A percentile compares a stretch with the other conserved stretches of the same genome.
Evolutionary conservation across 2,797 vertebrate genomes (phyloP).

Genomic region (Artibeus jamaicensis): DNA sequence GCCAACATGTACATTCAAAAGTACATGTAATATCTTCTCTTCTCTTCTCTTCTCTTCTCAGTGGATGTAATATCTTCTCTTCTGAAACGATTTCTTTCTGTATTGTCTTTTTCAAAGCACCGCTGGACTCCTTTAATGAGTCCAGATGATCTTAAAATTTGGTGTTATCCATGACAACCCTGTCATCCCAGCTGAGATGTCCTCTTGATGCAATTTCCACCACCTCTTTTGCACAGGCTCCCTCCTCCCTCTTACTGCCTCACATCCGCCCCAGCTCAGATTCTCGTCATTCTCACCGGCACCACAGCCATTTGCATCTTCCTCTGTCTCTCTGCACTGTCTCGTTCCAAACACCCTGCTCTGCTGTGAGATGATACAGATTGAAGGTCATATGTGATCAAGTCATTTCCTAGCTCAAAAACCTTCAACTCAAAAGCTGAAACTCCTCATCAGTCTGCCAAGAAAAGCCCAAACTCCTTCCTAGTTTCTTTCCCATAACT

Average conservation of each 20-base stretch:
- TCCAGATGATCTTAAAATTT: background rate
- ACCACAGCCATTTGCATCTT: background rate
- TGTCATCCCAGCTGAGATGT: background rate
- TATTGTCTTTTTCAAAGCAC: background rate
- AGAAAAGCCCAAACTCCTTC: background rate
- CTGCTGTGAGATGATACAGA: background rate
- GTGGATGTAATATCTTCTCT: background rate
- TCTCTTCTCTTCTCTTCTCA: background rate
- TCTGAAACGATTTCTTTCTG: background rate
- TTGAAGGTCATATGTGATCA: background rate
- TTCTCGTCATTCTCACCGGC: background rate
- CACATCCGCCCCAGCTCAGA: background rate
- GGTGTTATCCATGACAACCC: background rate
- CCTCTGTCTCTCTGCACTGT: background rate
- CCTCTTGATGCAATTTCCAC: background rate
- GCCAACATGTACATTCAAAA: background rate
- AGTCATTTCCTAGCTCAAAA: background rate
- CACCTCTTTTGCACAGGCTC: background rate
- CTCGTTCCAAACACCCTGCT: background rate
- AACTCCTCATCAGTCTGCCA: background rate
- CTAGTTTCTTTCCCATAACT: background rate
- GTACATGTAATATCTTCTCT: background rate
- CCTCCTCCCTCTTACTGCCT: background rate
- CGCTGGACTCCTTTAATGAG: background rate
- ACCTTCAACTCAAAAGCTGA: background rate